Evolutionary conservation across 2,797 vertebrate genomes (phyloP), one percentile per base, ranked within the genome.

Genomic region (Spinus olivaceus): DNA sequence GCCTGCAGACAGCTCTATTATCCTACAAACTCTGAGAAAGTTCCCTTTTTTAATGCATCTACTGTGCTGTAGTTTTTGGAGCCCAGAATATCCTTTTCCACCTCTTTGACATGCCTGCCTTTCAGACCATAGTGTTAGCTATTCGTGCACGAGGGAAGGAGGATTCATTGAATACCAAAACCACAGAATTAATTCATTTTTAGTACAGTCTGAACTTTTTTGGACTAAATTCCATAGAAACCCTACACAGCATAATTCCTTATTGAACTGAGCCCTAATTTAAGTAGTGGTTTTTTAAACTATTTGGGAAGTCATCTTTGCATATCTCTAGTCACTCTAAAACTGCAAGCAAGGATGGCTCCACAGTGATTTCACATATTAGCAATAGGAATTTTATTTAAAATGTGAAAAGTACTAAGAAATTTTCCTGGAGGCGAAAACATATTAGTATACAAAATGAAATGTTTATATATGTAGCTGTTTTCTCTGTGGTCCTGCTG

Each of bases 161-260:
- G 59, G 23, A 60, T 89, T 96, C 93, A 95, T 33, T 95, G 87
- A 92, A 85, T 89, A 96, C 72, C 74, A 92, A 94, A 96, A 59
- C 83, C 87, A 92, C 24, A 11, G 70, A 94, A 95, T 86, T 88
- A 86, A 96, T 96, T 94, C 61, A 85, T 30, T 96, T 93, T 97
- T 92, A 94, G 79, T 95, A 90, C 57, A 96, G 79, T 86, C 90
- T 95, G 86, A 94, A 90, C 57, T 94, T 97, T 90, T 94, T 89
- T 92, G 82, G n/a, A 93, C 70, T 93, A 63, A 89, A 94, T 95
- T 94, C 79, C 77, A 65, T 67, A 78, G 81, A 92, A 95, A 76
- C n/a, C 56, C 71, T 94, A 93, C 71, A 90, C 80, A 95, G 80
- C 80, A 32, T 90, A 92, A 91, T 85, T 92, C 54, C 86, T 81